Evolutionary conservation across 2,888 invertebrate genomes (phyloP).

Genomic region (Cryptus armator): DNA sequence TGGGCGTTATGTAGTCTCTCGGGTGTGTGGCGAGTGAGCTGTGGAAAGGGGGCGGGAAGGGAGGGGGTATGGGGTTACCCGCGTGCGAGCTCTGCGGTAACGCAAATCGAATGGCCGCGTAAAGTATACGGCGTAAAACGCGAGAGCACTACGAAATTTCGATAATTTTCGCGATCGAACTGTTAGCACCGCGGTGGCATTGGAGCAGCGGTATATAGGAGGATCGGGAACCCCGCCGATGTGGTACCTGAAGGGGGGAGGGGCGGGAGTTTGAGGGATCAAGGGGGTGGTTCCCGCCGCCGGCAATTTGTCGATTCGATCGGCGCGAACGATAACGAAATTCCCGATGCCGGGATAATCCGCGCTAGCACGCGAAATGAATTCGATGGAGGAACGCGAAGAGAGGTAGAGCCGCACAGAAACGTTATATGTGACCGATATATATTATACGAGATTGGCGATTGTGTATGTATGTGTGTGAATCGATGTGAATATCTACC

Average conservation of each 20-base stretch:
- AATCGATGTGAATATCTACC: slow-evolving; percentile 33
- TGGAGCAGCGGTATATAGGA: slow-evolving; percentile 39
- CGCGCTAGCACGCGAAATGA: slow-evolving; percentile 74
- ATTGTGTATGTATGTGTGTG: slow-evolving; percentile 11
- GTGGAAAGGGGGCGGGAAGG: neutral
- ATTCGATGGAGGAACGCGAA: slow-evolving; percentile 64
- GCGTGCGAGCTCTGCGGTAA: slow-evolving; percentile 55
- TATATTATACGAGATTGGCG: slow-evolving; percentile 51
- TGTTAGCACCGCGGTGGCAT: slow-evolving; percentile 45
- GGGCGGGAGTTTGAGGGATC: slow-evolving; percentile 39
- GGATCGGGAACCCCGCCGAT: slow-evolving; percentile 7
- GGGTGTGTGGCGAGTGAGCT: slow-evolving; percentile 24
- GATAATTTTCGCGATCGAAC: slow-evolving; percentile 75
- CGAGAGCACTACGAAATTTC: slow-evolving; percentile 70
- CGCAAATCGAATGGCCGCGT: slow-evolving; percentile 67
- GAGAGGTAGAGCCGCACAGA: neutral
- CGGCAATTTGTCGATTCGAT: slow-evolving; percentile 78
- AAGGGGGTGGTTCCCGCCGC: slow-evolving; percentile 61
- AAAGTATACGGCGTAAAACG: slow-evolving; percentile 66
- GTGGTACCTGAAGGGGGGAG: slow-evolving; percentile 39
- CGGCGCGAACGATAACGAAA: slow-evolving; percentile 76
- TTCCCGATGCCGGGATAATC: slow-evolving; percentile 74
- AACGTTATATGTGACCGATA: slow-evolving; percentile 27
- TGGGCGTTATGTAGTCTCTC: slow-evolving; percentile 48
- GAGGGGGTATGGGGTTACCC: slow-evolving; percentile 20